phyloP scores from a whole-genome alignment of 1,140 invertebrate species.

The Phymorhynchus buccinoides region DNA sequence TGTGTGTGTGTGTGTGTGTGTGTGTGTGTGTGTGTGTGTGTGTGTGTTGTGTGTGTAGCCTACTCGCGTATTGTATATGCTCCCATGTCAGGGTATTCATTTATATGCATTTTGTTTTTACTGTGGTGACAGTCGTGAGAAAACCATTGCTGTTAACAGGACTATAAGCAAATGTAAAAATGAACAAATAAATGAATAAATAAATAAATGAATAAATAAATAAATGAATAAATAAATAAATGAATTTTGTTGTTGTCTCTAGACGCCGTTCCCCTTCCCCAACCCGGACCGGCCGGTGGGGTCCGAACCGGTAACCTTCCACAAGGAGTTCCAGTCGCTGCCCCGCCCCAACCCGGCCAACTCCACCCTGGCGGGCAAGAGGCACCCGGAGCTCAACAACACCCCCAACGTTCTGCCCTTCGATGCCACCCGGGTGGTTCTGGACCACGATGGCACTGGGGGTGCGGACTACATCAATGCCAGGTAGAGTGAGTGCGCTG shows the following conservation, averaged over 20 bases:
- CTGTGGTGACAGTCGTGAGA: too few relatives aligned
- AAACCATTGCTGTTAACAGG: too few relatives aligned
- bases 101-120: neutral
- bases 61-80: too few relatives aligned
- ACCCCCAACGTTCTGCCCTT: neutral
- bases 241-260: neutral
- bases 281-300: neutral
- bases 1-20: too few relatives aligned
- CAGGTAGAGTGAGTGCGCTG: neutral
- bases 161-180: too few relatives aligned
- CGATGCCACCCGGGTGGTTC: neutral
- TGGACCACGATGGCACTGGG: conserved; percentile 1
- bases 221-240: too few relatives aligned
- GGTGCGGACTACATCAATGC: conserved; percentile 21
- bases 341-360: neutral
- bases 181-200: too few relatives aligned
- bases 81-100: neutral
- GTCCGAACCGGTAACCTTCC: conserved; percentile 5
- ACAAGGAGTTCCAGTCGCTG: conserved; percentile 31
- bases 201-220: too few relatives aligned
- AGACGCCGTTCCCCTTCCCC: neutral
- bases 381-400: neutral
- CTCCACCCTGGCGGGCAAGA: neutral
- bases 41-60: too few relatives aligned
- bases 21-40: too few relatives aligned